Base-by-base conservation (phyloP, 2,888 invertebrate genomes). In the Conops quadrifasciatus region DNA sequence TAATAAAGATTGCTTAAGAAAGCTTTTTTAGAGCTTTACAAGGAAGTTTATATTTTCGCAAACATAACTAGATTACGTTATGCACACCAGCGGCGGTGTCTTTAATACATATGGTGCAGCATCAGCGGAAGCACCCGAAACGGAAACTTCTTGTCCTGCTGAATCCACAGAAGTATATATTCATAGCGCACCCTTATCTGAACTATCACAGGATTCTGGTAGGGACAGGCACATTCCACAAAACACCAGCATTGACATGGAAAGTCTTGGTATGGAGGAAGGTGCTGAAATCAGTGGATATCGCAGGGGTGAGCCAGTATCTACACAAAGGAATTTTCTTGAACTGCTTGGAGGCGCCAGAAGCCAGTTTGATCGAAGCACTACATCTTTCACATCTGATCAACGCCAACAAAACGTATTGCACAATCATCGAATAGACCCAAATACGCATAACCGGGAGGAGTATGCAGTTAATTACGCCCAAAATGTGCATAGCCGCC, bases 191-290 rank as follows among this genome's bases (percentile, higher is more conserved):
- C 36, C 51, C n/a, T 47, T 13, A n/a, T 15, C 28, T 3, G 47
- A 59, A 4, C 24, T 24, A 26, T 47, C 9, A 16, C 59, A 60
- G 45, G 1, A 5, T 26, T 3, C n/a, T 26, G 26, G 28, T 21
- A 26, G 1, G 11, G 47, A 67, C 19, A 13, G 16, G n/a, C n/a
- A 7, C 1, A 21, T 28, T 26, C 9, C 28, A 28, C 59, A 71
- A 16, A 74, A 72, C 49, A 78, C 78, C n/a, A 78, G 74, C 73
- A 79, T 80, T 11, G 78, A 78, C 66, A 68, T 82, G 73, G 82
- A 80, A n/a, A 64, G 74, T 9, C 72, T 73, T 30, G 21, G 59
- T 0, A 74, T 74, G 0, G 72, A 19, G 1, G 72, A 36, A 43
- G 51, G 2, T 2, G 30, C n/a, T n/a, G 58, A 51, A 5, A 62